These are phyloP conservation scores for Morpho helenor DNA, from an alignment of 2,888 invertebrate genomes.

Conservation along the genomic window DNA sequence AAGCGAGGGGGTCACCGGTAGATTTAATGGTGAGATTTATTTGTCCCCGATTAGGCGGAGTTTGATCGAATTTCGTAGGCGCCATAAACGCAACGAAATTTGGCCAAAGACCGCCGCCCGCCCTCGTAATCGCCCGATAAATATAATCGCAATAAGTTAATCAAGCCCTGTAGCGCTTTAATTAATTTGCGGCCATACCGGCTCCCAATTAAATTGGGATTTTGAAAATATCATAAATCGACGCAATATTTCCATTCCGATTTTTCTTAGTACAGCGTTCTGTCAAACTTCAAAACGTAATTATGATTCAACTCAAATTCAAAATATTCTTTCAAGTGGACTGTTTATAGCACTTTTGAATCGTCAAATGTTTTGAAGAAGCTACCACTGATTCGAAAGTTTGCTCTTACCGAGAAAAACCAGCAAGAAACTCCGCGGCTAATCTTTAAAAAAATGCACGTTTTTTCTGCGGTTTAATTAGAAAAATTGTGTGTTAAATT, in stretches of 20 bases:
- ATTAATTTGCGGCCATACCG: slow-evolving; percentile 68
- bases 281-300: slow-evolving; percentile 14
- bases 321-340: no score
- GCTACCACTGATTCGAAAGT: no score
- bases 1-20: slow-evolving; percentile 55
- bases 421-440: no score
- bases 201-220: slow-evolving; percentile 63
- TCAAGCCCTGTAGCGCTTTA: slow-evolving; percentile 65
- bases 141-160: slow-evolving; percentile 75
- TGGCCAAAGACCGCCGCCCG: slow-evolving; percentile 41
- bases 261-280: slow-evolving; percentile 24
- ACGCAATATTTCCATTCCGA: slow-evolving; percentile 18
- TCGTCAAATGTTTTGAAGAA: no score
- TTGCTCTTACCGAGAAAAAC: no score
- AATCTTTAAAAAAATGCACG: neutral
- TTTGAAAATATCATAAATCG: slow-evolving; percentile 39
- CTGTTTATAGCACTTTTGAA: no score
- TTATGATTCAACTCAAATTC: slow-evolving; percentile 8
- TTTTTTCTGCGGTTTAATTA: slow-evolving; percentile 3
- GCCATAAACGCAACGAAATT: slow-evolving; percentile 47
- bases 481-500: neutral
- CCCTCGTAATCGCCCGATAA: slow-evolving; percentile 60
- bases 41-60: slow-evolving; percentile 62
- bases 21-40: slow-evolving; percentile 72
- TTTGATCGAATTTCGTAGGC: slow-evolving; percentile 61